Conservation (phyloP, 2,113 vertebrate species). For the Athene noctua region DNA sequence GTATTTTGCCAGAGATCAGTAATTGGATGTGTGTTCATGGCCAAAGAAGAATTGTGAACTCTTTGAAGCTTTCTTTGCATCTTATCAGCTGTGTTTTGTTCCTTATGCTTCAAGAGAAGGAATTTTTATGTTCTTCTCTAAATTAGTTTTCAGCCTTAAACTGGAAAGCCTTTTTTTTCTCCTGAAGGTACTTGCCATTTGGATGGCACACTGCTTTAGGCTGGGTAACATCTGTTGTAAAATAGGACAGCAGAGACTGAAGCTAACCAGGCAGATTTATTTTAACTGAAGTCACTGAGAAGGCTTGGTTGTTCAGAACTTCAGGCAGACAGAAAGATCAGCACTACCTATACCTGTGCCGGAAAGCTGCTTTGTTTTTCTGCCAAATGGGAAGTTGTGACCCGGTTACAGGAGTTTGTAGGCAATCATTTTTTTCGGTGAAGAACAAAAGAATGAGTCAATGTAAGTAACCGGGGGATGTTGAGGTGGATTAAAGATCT, state of each 20-base stretch:
- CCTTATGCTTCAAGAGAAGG: background rate
- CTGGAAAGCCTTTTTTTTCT: background rate
- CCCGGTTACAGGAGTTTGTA: background rate
- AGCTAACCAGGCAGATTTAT: background rate
- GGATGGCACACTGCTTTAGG: background rate
- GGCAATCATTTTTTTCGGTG: background rate
- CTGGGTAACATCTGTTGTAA: background rate
- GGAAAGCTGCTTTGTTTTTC: background rate
- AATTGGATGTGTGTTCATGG: background rate
- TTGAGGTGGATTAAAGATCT: background rate
- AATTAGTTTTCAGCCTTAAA: constrained; percentile 2
- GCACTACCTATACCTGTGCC: background rate
- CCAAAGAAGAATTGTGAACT: background rate
- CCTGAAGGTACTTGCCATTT: background rate
- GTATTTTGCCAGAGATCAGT: background rate
- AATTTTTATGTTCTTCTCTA: background rate
- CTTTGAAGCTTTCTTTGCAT: background rate
- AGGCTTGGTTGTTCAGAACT: background rate
- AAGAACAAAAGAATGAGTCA: background rate
- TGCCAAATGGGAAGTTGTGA: constrained; percentile 1
- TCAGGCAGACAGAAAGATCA: background rate
- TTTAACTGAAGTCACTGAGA: background rate
- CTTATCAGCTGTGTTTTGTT: background rate
- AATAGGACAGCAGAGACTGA: background rate
- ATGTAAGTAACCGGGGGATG: background rate